Conservation (phyloP, 2,797 vertebrate species). For the Leuciscus waleckii region DNA sequence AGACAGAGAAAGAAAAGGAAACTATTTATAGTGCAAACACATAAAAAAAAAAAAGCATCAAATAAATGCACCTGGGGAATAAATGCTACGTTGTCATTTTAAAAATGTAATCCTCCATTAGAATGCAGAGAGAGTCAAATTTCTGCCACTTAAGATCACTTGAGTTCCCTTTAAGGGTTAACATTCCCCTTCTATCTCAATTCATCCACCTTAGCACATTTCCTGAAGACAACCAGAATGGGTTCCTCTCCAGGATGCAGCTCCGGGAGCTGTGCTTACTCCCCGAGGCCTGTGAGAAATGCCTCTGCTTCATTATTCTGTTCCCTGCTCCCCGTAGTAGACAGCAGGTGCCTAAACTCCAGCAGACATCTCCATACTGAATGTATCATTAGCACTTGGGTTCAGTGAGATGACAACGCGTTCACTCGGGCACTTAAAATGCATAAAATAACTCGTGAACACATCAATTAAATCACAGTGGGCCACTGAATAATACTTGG, state of each 20-base stretch:
- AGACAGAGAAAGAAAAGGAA: not conserved
- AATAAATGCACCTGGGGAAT: not conserved
- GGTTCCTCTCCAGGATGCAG: not conserved
- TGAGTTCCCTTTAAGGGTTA: not conserved
- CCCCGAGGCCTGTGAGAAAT: slow-evolving; percentile 24
- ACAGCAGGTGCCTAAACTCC: slow-evolving; percentile 27
- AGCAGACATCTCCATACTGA: slow-evolving; percentile 11
- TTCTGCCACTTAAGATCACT: not conserved
- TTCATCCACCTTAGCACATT: not conserved
- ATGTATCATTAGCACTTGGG: slow-evolving; percentile 33
- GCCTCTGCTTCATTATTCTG: slow-evolving; percentile 36
- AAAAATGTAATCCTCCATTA: not conserved
- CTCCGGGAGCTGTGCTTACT: not conserved
- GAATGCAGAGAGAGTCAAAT: not conserved
- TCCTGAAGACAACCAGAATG: slow-evolving; percentile 10
- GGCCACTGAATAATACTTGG: slow-evolving; percentile 10
- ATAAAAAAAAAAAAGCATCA: not conserved
- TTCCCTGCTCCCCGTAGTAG: not conserved
- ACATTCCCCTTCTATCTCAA: not conserved
- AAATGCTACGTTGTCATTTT: slow-evolving; percentile 21
- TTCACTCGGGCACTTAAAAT: slow-evolving; percentile 32
- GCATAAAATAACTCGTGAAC: slow-evolving; percentile 42
- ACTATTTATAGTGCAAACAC: slow-evolving; percentile 17
- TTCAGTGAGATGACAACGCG: not conserved
- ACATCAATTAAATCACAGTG: slow-evolving; percentile 42